These are phyloP conservation scores for Gastracanthus pulcherrimus DNA, from an alignment of 2,888 invertebrate genomes.

Conservation along the genomic window DNA sequence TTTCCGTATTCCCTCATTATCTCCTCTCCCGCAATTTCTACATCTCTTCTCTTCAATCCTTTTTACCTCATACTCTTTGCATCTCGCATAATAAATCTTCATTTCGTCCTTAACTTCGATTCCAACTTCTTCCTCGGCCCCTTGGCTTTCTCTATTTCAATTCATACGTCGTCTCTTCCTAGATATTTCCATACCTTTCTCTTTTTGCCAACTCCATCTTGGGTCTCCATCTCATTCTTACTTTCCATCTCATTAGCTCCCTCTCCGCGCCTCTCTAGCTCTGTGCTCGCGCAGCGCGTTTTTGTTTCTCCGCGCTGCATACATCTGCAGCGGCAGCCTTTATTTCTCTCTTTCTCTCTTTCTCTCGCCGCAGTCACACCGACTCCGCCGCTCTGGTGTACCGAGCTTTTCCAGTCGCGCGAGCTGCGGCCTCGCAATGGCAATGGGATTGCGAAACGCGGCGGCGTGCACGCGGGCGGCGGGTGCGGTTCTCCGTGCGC, in stretches of 20 bases:
- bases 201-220: not conserved
- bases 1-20: not conserved
- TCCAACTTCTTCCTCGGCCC: not conserved
- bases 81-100: conserved; percentile 2
- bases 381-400: not conserved
- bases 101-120: not conserved
- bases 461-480: too few relatives aligned
- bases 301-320: conserved; percentile 49
- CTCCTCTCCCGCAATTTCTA: not conserved
- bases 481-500: conserved; percentile 10
- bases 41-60: not conserved
- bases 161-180: conserved; percentile 5
- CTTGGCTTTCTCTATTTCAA: not conserved
- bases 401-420: not conserved
- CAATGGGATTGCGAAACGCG: conserved; percentile 27
- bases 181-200: not conserved
- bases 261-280: too few relatives aligned
- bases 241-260: conserved; percentile 45
- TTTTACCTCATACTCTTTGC: not conserved
- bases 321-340: too few relatives aligned
- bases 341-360: conserved; percentile 58
- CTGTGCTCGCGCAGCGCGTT: too few relatives aligned
- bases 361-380: conserved; percentile 9
- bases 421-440: not conserved
- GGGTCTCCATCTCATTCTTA: not conserved